Evolutionary conservation across 2,888 invertebrate species (phyloP), one percentile per base, ranked within the genome.

Genomic region (Agonopterix subpropinquella): DNA sequence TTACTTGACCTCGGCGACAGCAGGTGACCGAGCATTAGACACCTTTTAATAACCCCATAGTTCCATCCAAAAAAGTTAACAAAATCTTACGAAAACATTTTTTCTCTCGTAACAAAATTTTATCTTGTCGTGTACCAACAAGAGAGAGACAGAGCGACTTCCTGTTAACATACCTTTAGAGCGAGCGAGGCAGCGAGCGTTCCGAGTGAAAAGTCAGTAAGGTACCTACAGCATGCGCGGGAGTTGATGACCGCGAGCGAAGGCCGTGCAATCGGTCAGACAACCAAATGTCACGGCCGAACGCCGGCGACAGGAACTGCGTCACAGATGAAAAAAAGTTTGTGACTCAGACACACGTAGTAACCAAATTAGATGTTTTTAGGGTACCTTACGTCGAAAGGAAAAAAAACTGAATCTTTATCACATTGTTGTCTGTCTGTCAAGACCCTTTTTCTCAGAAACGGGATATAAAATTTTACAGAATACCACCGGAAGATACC

Each of bases 211-310:
- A 46, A 45, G 45, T 47, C 41, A 41, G 18, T 47, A 47, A 41
- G 18, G 28, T 39, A 41, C 41, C 39, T 9, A 41, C 42, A 10
- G 13, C 11, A 11, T 11, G 73, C 74, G 70, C 75, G 72, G 81
- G 81, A 76, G 87, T 84, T 82, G 86, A 77, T 82, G 87, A 88
- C 87, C 86, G 86, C 80, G 70, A 63, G 64, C 75, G 86, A 86
- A 88, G 87, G 87, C 84, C 85, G 80, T 63, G 65, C 86, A 86
- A 87, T 88, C 87, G 86, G 87, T 87, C 87, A 86, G 77, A 77
- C 82, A 77, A 69, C 68, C 77, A 88, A 88, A 88, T 88, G 87
- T 88, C 87, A 88, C 66, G 87, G 87, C 62, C 85, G 76, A 72
- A 72, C 80, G 70, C 28, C 28, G 28, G 28, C 71, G 79, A 77